Base-by-base conservation (phyloP, 2,888 invertebrate species). In the Ophion slaviceki region DNA sequence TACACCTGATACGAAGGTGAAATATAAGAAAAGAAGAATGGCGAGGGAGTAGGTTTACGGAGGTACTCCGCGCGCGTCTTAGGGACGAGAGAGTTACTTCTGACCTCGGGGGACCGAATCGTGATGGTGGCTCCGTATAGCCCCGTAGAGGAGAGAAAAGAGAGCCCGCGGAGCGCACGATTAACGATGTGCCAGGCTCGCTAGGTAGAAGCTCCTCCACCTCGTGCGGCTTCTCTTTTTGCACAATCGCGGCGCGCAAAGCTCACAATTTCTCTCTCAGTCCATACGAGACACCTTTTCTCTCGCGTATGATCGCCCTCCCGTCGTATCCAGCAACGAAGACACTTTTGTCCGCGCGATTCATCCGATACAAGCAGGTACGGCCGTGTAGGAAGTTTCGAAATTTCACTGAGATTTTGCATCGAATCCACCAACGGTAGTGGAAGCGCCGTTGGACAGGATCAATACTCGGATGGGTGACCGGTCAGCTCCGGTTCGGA, bases 61-160 rank as follows among this genome's bases (percentile, higher is more conserved):
- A 47, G 47, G 70, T 28, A 70, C 53, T 70, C 53, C 24, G 24
- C 14, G 70, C 70, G 53, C 28, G 11, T 71, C 47, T 68, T 61
- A 61, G 74, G 24, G 68, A 72, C 80, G 80, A 84, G 84, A 84
- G 84, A 80, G 74, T 80, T 80, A 84, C 84, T 76, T 80, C 80
- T 84, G 84, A 84, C 83, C 83, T 75, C 84, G 80, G 76, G 76
- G 47, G 47, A 75, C 80, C 70, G 84, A 84, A 84, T 84, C 84
- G 84, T 84, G 80, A 84, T 84, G 79, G 68, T 59, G 77, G 40
- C 61, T 77, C 14, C 47, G 47, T 47, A 57, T 59, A 59, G 24
- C 57, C n/a, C 67, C 57, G 70, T 70, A 47, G 76, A 84, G 83
- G 79, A 62, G 76, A 84, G 83, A 84, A 61, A 47, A 47, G 47